These are phyloP conservation scores for Bovichtus variegatus DNA, from an alignment of 2,797 vertebrate species.

Conservation along the genomic window DNA sequence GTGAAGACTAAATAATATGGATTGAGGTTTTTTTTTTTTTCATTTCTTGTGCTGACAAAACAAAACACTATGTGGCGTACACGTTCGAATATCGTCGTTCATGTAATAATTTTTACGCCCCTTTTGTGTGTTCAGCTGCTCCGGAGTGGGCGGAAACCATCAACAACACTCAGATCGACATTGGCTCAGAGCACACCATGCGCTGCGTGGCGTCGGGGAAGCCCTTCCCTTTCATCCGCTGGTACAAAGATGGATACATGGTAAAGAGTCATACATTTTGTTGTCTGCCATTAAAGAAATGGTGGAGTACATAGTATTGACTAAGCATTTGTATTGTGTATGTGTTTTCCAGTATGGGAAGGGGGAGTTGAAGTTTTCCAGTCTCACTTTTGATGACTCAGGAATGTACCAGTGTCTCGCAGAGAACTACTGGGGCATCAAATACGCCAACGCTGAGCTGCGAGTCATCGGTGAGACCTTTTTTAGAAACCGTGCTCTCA, in stretches of 20 bases:
- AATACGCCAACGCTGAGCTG: slow-evolving; percentile 96
- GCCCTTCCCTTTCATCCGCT: slow-evolving; percentile 93
- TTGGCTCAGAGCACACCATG: slow-evolving; percentile 95
- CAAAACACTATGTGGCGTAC: neutral
- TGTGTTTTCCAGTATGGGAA: slow-evolving; percentile 89
- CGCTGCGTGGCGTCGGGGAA: slow-evolving; percentile 94
- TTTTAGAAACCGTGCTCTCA: neutral
- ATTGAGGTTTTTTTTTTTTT: no score
- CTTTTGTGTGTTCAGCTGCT: slow-evolving; percentile 83
- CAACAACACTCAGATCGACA: slow-evolving; percentile 96
- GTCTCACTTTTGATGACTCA: slow-evolving; percentile 92
- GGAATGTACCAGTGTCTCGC: slow-evolving; percentile 99
- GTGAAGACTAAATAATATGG: no score
- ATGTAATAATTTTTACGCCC: neutral
- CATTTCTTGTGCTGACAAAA: no score
- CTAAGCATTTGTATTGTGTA: slow-evolving; percentile 6
- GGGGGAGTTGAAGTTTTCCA: slow-evolving; percentile 93
- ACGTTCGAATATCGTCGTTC: neutral
- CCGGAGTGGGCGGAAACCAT: slow-evolving; percentile 98
- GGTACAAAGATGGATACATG: slow-evolving; percentile 95
- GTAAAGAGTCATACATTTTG: slow-evolving; percentile 70
- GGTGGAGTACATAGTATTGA: neutral
- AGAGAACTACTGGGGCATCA: slow-evolving; percentile 93
- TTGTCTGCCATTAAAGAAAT: neutral
- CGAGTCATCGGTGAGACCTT: slow-evolving; percentile 90